Evolutionary conservation across 2,888 invertebrate genomes (phyloP).

Genomic region (Cyrtodaria siliqua): DNA sequence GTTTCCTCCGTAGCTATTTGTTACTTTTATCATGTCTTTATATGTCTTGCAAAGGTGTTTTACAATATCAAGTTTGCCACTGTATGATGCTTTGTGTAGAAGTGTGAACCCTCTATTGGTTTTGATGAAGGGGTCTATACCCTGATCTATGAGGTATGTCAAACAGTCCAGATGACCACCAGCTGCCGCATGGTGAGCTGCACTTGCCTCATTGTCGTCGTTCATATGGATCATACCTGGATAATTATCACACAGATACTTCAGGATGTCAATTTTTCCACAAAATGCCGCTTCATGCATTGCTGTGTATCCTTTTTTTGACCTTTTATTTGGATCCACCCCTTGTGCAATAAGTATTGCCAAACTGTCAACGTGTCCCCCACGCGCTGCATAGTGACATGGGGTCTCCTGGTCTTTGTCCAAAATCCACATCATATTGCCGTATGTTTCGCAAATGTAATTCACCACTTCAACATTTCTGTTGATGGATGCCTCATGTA

Average conservation of each 20-base stretch:
- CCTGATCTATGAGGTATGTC: slow-evolving; percentile 24
- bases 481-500: too few species aligned
- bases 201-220: slow-evolving; percentile 52
- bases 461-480: too few species aligned
- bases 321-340: slow-evolving; percentile 17
- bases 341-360: slow-evolving; percentile 27
- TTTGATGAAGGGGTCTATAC: slow-evolving; percentile 13
- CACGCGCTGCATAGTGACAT: slow-evolving; percentile 21
- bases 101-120: slow-evolving; percentile 40
- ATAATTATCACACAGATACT: slow-evolving; percentile 33
- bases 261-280: slow-evolving; percentile 35
- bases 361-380: slow-evolving; percentile 37
- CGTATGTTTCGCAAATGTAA: too few species aligned
- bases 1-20: slow-evolving; percentile 43
- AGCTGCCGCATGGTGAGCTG: slow-evolving; percentile 59
- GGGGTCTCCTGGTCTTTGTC: too few species aligned
- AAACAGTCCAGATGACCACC: slow-evolving; percentile 49
- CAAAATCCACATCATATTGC: too few species aligned
- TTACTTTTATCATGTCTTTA: slow-evolving; percentile 20
- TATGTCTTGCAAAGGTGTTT: slow-evolving; percentile 42
- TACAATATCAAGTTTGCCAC: slow-evolving; percentile 43
- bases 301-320: slow-evolving; percentile 48
- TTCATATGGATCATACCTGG: slow-evolving; percentile 22
- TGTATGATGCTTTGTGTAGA: slow-evolving; percentile 51
- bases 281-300: slow-evolving; percentile 55